Base-by-base conservation (phyloP, 2,797 vertebrate genomes). In the Tokudaia muenninki region DNA sequence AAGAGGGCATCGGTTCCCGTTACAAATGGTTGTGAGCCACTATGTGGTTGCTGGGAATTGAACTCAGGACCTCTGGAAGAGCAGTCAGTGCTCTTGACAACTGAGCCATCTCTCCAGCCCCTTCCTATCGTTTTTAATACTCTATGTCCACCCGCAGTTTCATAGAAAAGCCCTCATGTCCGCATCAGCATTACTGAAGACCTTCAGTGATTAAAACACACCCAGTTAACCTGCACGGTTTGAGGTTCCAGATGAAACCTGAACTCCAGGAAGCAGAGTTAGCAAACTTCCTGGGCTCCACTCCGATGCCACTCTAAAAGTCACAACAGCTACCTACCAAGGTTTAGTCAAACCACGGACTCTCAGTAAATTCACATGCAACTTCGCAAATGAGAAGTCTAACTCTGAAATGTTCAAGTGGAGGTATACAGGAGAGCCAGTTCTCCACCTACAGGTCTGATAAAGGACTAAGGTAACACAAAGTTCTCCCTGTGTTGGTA, bases 271-370 rank as follows among this genome's bases (percentile, higher is more conserved):
- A 44, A 67, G 14, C 6, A 74, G 82, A 72, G 44, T 63, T 79
- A 65, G 55, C 61, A 92, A 89, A 83, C 34, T 82, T 94, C 86
- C 74, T 93, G 37, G 75, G 70, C 37, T 77, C 65, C 70, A 89
- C 75, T 95, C 67, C 77, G 94, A 31, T 34, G 90, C 41, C 50
- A 74, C n/a, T 83, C 84, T 24, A 61, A 94, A 92, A 41, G 26
- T 31, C 88, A 1, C 55, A 92, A 67, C 34, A 50, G 1, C 90
- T 19, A 77, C 61, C 70, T 72, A n/a, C n/a, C n/a, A n/a, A n/a
- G n/a, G n/a, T n/a, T n/a, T n/a, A 91, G 89, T 50, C 84, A 96
- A 93, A 97, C 55, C 41, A 91, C 8, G n/a, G 80, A 61, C 75
- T 91, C 92, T 47, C 29, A n/a, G 92, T 31, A 47, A 87, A 55